A percentile compares a stretch with the other conserved stretches of the same genome.
These are phyloP conservation scores for Caranx ignobilis DNA, from an alignment of 2,113 vertebrate genomes.

Conservation along the genomic window DNA sequence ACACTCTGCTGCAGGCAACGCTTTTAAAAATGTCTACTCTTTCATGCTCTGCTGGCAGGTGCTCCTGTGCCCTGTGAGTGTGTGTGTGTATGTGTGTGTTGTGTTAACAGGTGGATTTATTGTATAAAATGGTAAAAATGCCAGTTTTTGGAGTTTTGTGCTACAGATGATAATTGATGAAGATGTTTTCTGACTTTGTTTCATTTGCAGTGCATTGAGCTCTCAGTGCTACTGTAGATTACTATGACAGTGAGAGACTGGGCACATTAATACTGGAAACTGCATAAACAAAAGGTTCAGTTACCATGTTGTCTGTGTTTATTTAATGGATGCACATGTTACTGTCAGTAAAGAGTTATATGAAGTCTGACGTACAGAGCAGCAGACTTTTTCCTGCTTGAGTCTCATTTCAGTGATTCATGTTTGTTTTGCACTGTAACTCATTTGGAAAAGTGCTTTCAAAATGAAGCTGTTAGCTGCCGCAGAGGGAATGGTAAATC, in stretches of 20 bases:
- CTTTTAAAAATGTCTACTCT: conserved; percentile 37
- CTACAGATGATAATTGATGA: neutral
- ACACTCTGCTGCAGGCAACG: conserved; percentile 53
- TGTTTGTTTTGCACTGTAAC: neutral
- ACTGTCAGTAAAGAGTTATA: neutral
- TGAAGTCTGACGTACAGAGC: neutral
- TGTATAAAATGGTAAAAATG: conserved; percentile 1
- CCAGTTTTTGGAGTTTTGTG: neutral
- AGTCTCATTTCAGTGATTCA: conserved; percentile 2
- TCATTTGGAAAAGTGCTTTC: neutral
- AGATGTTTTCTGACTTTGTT: too few species aligned
- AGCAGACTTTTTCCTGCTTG: neutral
- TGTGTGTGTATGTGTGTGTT: neutral
- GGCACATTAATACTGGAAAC: neutral
- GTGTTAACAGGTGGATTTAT: conserved; percentile 9
- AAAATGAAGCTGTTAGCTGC: neutral
- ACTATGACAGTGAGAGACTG: too few species aligned
- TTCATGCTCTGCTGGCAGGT: conserved; percentile 30
- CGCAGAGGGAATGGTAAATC: neutral
- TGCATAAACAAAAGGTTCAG: neutral
- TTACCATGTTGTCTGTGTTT: neutral
- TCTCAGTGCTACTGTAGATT: too few species aligned
- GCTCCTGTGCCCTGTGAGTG: neutral
- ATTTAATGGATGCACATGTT: conserved; percentile 3
- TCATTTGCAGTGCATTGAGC: too few species aligned